Evolutionary conservation across 2,113 vertebrate species (phyloP).

Genomic region (Sinocyclocheilus maitianheensis): DNA sequence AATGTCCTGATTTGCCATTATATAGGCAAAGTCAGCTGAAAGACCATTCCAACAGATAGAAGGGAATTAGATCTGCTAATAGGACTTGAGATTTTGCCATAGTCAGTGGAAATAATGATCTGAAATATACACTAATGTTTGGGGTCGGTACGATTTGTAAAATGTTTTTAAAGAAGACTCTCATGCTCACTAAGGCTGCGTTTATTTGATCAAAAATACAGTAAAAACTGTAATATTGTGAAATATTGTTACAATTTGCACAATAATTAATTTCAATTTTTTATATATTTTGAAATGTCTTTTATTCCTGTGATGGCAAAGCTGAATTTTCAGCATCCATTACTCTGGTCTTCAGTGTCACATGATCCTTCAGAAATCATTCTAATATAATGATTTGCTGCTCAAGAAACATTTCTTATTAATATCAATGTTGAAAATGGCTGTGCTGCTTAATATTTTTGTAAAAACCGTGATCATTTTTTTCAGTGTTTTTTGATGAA

Average conservation of each 20-base stretch:
- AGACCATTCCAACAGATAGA: not conserved
- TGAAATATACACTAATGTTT: not conserved
- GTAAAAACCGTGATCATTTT: too few relatives aligned
- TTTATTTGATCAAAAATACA: not conserved
- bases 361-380: not conserved
- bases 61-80: not conserved
- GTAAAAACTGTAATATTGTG: not conserved
- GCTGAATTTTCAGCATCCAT: not conserved
- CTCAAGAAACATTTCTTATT: too few relatives aligned
- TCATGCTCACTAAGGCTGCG: not conserved
- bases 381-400: too few relatives aligned
- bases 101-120: not conserved
- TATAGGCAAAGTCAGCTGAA: not conserved
- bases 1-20: constrained; percentile 6
- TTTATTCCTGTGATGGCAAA: not conserved
- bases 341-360: not conserved
- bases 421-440: too few relatives aligned
- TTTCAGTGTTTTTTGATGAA: too few relatives aligned
- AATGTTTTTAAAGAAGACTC: not conserved
- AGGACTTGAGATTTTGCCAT: not conserved
- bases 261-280: too few relatives aligned
- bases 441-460: too few relatives aligned
- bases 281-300: not conserved
- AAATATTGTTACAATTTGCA: not conserved
- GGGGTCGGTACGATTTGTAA: not conserved